Evolutionary conservation across 2,888 invertebrate genomes (phyloP).

Genomic region (Polietes domitor): DNA sequence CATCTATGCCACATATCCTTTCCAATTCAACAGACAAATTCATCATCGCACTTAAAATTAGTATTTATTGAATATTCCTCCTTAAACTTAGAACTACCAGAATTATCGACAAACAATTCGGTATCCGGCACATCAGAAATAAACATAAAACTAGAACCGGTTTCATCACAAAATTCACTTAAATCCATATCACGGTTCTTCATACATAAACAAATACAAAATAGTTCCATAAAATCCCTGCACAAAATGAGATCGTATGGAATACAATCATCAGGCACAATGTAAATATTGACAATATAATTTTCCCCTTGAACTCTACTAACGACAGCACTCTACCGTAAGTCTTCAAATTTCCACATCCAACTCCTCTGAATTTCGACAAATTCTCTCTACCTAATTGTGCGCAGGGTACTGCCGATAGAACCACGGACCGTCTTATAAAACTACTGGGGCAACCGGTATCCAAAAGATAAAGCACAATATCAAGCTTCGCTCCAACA

Average conservation of each 20-base stretch:
- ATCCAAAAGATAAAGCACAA: neutral
- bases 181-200: neutral
- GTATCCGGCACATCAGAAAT: too few relatives aligned
- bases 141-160: neutral
- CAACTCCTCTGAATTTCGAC: too few relatives aligned
- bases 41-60: too few relatives aligned
- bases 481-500: neutral
- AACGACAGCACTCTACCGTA: neutral
- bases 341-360: neutral
- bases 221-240: neutral
- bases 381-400: too few relatives aligned
- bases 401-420: too few relatives aligned
- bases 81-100: too few relatives aligned
- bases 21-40: neutral
- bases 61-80: neutral
- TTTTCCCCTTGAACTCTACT: neutral
- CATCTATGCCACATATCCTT: neutral
- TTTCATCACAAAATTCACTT: neutral
- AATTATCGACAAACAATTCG: too few relatives aligned
- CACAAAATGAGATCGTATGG: neutral
- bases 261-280: neutral
- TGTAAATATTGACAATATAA: neutral
- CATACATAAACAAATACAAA: neutral
- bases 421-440: too few relatives aligned
- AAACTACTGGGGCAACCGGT: neutral